Base-by-base conservation (phyloP, 2,888 invertebrate genomes). In the Andrena bicolor region DNA sequence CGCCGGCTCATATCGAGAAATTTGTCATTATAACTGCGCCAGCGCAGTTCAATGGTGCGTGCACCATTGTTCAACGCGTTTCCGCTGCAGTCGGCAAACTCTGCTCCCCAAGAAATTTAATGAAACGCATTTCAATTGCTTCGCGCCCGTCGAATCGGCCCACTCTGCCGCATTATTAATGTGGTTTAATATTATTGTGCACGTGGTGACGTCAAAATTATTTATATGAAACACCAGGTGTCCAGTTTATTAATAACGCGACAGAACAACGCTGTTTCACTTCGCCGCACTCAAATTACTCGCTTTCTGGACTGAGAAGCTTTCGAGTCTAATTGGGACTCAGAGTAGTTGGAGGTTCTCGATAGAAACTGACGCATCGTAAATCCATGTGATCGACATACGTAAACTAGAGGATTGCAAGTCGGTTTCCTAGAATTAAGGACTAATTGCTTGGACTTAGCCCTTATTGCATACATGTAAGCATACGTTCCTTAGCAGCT, bases 101-200 rank as follows among this genome's bases (percentile, higher is more conserved):
- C 26, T 41, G 4, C 41, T 35, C 41, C 56, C 35, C 28, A 30
- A 32, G 51, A 20, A 20, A 35, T n/a, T 49, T 35, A 60, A 69
- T 60, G 35, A 48, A 58, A 23, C 3, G 16, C 10, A 56, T 63
- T 71, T 76, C 63, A 68, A 60, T 69, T 51, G 35, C 51, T 20
- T 20, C 20, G 20, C 23, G 23, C 56, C 4, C 56, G 1, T 23
- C 23, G 13, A 56, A 56, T 26, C 1, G 6, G n/a, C 8, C 56
- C 23, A 56, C 56, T 26, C 10, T 56, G 3, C 23, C 8, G 41
- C 13, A 23, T 10, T 23, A 23, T 56, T 56, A 56, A 56, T 56
- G 10, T 5, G 56, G 56, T 23, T 10, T 26, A 10, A 26, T 23
- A 23, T 4, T 13, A 23, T 4, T 4, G 56, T 8, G 56, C 10